Base-by-base conservation (phyloP, 2,888 invertebrate genomes). In the Cepaea hortensis region DNA sequence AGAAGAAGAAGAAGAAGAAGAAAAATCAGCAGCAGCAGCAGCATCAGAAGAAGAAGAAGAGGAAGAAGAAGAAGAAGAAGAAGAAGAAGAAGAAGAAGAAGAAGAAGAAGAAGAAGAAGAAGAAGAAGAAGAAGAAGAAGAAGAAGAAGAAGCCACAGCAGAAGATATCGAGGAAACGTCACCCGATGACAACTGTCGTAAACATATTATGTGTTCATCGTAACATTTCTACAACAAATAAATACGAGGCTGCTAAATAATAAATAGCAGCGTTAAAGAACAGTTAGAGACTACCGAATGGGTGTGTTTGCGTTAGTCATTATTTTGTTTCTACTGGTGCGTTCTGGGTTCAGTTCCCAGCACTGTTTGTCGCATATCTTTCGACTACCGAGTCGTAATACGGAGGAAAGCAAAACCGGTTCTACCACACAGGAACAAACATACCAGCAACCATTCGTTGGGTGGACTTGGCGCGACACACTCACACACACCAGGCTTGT, bases 61-160 rank as follows among this genome's bases (percentile, higher is more conserved):
- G 13, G 83, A 73, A 55, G 55, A 70, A 83, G n/a, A 72, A 55
- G 61, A 61, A 83, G 83, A 83, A 35, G 73, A 55, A 83, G 73
- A 73, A 73, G 50, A 50, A 55, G 83, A 73, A 55, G 55, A 70
- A 83, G n/a, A 65, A n/a, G 73, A 4, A 75, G 61, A 83, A 13
- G 20, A 61, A 35, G 35, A 35, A 35, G 35, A 35, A 35, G 35
- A 35, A 35, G 35, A 35, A 35, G 35, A 35, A 35, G 35, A 35
- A 35, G 35, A 73, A 73, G 20, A 75, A 20, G 23, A 46, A 75
- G 46, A 23, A 75, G 75, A n/a, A 75, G 23, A 18, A 35, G 3
- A 75, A 35, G 23, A 35, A 35, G 35, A 35, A 35, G 35, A 0
- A 35, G 35, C 0, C 0, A 1, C 35, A 35, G 35, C 0, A 35